These are phyloP conservation scores for Tamias sibiricus DNA, from an alignment of 2,113 vertebrate genomes.

Conservation along the genomic window DNA sequence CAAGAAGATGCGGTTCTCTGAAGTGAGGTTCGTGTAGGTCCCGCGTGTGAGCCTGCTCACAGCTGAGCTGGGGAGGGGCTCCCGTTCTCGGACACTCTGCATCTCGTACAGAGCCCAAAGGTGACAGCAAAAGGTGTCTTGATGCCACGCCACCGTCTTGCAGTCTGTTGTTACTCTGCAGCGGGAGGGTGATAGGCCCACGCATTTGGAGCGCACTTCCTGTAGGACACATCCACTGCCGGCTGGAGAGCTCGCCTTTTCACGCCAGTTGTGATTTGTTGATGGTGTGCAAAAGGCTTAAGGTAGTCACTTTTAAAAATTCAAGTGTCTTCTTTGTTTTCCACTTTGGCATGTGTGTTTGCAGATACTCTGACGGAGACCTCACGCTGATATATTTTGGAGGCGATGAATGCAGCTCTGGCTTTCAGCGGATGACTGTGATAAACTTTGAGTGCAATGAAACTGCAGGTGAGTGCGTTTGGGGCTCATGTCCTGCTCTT, in stretches of 20 bases:
- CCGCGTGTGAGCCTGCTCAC: background rate
- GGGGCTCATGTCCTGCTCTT: rapidly evolving
- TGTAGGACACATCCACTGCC: background rate
- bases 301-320: background rate
- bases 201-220: slow-evolving; percentile 9
- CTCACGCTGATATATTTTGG: slow-evolving; percentile 94
- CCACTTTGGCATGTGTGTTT: background rate
- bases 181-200: background rate
- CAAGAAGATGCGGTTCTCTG: background rate
- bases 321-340: slow-evolving; percentile 19
- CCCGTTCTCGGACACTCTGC: background rate
- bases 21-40: rapidly evolving
- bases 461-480: slow-evolving; percentile 89
- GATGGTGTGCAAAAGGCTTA: background rate
- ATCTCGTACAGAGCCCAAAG: background rate
- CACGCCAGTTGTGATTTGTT: background rate
- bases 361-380: slow-evolving; percentile 97
- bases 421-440: slow-evolving; percentile 97
- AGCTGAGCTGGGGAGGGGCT: background rate
- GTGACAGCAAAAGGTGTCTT: background rate
- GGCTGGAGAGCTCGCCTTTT: background rate
- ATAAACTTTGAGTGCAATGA: slow-evolving; percentile 96
- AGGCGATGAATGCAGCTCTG: slow-evolving; percentile 91
- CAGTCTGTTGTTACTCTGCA: background rate
- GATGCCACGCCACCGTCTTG: rapidly evolving